phyloP scores from a whole-genome alignment of 2,113 vertebrate genomes.

The Rhinogobius similis region DNA sequence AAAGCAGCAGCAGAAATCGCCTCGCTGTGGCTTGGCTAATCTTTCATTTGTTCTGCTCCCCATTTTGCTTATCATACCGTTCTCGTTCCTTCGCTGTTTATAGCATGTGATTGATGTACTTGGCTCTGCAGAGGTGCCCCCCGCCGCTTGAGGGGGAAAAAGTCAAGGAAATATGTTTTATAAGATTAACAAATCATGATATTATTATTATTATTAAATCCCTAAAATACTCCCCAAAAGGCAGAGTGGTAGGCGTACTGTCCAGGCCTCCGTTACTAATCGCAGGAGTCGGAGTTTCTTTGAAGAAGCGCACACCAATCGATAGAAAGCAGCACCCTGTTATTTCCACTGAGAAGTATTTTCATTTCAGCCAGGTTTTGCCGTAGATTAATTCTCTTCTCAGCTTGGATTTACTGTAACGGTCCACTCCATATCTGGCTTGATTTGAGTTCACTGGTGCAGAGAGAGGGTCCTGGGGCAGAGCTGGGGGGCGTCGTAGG shows the following conservation, averaged over 20 bases:
- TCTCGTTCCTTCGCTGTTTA: conserved; percentile 51
- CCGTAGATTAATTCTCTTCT: conserved; percentile 55
- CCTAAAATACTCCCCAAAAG: conserved; percentile 45
- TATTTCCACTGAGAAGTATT: conserved; percentile 55
- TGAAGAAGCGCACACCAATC: conserved; percentile 48
- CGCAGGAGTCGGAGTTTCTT: conserved; percentile 52
- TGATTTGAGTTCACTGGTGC: conserved; percentile 59
- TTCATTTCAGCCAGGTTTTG: conserved; percentile 48
- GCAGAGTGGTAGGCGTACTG: conserved; percentile 49
- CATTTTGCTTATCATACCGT: conserved; percentile 52
- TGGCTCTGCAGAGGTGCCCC: conserved; percentile 43
- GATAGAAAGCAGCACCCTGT: conserved; percentile 41
- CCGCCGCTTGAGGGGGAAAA: conserved; percentile 17
- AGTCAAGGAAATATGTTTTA: conserved; percentile 58
- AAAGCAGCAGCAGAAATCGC: conserved; percentile 48
- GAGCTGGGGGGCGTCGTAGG: conserved; percentile 61
- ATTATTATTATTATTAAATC: conserved; percentile 37
- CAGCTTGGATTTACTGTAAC: conserved; percentile 40
- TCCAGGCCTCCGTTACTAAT: conserved; percentile 55
- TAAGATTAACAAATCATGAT: conserved; percentile 65
- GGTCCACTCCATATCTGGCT: conserved; percentile 46
- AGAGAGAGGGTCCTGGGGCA: conserved; percentile 62
- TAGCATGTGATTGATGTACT: conserved; percentile 63
- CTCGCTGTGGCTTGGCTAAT: conserved; percentile 37
- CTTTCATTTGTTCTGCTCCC: conserved; percentile 64